Base-by-base conservation (phyloP, 2,888 invertebrate genomes). In the Acanthoscelides obtectus region DNA sequence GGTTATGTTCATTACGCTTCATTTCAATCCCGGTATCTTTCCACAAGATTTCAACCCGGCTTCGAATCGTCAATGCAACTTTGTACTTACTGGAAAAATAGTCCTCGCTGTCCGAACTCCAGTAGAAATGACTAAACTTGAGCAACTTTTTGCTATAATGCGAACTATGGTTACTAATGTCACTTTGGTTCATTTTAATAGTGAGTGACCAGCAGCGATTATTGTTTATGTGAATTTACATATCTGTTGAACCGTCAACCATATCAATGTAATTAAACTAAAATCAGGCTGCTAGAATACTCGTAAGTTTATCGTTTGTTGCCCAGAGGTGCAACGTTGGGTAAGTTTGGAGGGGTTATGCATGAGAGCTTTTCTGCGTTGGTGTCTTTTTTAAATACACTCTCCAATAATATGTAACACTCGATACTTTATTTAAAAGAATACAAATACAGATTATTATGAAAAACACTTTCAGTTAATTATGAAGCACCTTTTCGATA, bases 41-140 rank as follows among this genome's bases (percentile, higher is more conserved):
- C 20, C 20, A 66, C 5, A n/a, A 1, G n/a, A n/a, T 19, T 20
- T 2, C 4, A 67, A 67, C 67, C 2, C 17, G 22, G 17, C 19
- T 67, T 22, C 21, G 5, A 20, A 67, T 4, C 67, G 67, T 67
- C 21, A 2, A 67, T 2, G 0, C n/a, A n/a, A n/a, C n/a, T n/a
- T 2, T 0, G 21, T 0, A 22, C 22, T 67, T 22, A 22, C 67
- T 19, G 17, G 22, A 67, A 12, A 45, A 45, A 45, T 45, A 45
- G 45, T 45, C 45, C 45, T 4, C 12, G 12, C 20, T 21, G 4
- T 22, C n/a, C 0, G 67, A 67, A 20, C 67, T 67, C 67, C 67
- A 67, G 21, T 67, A 67, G 22, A 67, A 67, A n/a, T 67, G 67
- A n/a, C 67, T 67, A 22, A 67, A 67, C 67, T 20, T 67, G 22